Conservation (phyloP, 2,888 invertebrate species). For the Drosophila sordidapex region DNA sequence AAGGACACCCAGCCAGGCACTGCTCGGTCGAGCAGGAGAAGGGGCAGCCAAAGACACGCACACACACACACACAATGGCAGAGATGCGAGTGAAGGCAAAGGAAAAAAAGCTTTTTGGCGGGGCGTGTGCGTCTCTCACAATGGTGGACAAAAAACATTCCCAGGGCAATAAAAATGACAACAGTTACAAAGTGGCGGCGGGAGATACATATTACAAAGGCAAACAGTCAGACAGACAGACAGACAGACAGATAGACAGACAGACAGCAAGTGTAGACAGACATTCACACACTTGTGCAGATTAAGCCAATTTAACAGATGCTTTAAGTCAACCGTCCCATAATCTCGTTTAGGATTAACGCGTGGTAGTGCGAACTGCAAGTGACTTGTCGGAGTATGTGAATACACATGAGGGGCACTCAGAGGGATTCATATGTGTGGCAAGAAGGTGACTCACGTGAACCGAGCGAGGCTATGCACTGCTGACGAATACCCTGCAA, state of each 20-base stretch:
- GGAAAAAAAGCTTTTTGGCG: conserved; percentile 48
- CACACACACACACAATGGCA: conserved; percentile 22
- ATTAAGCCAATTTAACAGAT: conserved; percentile 82
- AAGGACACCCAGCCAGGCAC: conserved; percentile 73
- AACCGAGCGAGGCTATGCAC: neutral
- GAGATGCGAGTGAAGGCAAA: conserved; percentile 22
- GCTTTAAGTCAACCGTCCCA: conserved; percentile 77
- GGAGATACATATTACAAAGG: conserved; percentile 72
- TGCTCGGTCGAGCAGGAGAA: conserved; percentile 13
- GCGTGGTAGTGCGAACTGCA: conserved; percentile 58
- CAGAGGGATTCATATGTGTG: conserved; percentile 16
- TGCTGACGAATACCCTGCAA: conserved; percentile 33
- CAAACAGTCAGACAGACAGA: conserved; percentile 40
- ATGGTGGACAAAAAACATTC: conserved; percentile 77
- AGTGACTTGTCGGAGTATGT: conserved; percentile 32
- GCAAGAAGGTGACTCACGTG: conserved; percentile 36
- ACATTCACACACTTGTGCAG: conserved; percentile 57
- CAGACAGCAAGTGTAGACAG: conserved; percentile 19
- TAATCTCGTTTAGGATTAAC: conserved; percentile 75
- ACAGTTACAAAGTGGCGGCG: conserved; percentile 80
- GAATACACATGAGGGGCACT: conserved; percentile 14
- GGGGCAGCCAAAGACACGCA: conserved; percentile 22
- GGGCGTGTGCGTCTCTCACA: conserved; percentile 70
- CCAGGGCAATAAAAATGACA: conserved; percentile 82
- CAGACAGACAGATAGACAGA: conserved; percentile 28